Conservation (phyloP, 2,113 vertebrate species). For the Semnopithecus entellus region DNA sequence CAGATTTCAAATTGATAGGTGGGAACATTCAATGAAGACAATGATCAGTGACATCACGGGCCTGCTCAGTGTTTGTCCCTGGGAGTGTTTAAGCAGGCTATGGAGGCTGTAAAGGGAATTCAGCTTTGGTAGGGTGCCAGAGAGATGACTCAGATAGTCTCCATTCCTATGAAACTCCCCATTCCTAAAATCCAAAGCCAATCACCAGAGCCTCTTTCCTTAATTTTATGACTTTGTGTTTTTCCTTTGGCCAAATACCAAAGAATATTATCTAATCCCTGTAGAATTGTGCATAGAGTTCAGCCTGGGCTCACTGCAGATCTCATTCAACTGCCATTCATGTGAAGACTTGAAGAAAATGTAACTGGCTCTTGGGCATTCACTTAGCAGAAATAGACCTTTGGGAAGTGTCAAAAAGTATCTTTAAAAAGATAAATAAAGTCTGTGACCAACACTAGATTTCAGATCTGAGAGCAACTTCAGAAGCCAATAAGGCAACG, state of each 20-base stretch:
- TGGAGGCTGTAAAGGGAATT: no score
- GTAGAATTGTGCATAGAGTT: background rate
- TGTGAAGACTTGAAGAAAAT: background rate
- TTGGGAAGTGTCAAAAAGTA: background rate
- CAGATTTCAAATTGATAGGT: background rate
- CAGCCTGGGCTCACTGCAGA: background rate
- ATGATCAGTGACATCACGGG: background rate
- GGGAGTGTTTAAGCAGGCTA: background rate
- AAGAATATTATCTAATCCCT: background rate
- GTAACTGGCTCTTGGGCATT: background rate
- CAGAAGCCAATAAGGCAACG: background rate
- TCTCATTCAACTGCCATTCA: background rate
- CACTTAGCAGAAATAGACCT: slow-evolving; percentile 4
- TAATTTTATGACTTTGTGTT: background rate
- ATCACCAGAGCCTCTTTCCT: background rate
- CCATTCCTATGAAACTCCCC: background rate
- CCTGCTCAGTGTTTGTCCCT: background rate
- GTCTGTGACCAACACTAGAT: background rate
- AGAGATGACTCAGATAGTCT: background rate
- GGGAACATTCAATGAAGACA: background rate
- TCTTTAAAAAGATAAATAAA: slow-evolving; percentile 17
- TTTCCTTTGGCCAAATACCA: background rate
- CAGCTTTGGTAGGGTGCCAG: background rate
- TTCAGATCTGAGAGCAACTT: background rate
- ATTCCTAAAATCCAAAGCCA: background rate